A percentile compares a stretch with the other conserved stretches of the same genome.
Conservation (phyloP, 2,888 invertebrate species). For the Ormia ochracea region DNA sequence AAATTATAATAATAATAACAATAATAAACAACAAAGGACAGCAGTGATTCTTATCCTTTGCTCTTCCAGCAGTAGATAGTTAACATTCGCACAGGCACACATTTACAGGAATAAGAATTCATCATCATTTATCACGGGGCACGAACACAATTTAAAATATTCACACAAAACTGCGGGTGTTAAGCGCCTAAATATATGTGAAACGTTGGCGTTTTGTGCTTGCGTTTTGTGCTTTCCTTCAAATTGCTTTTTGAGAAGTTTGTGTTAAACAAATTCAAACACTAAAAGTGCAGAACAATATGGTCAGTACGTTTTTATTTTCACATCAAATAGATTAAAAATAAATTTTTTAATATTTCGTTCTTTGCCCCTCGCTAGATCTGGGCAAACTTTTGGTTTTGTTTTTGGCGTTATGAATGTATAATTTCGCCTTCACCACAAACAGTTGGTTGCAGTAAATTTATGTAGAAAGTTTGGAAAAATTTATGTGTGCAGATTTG, state of each 20-base stretch:
- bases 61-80: no score
- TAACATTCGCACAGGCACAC: neutral
- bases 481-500: neutral
- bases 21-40: constrained; percentile 1
- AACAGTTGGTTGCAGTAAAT: constrained; percentile 59
- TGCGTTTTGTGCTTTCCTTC: neutral
- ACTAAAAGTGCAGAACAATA: constrained; percentile 23
- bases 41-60: neutral
- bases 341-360: constrained; percentile 23
- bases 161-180: constrained; percentile 60
- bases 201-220: constrained; percentile 12
- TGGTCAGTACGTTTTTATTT: constrained; percentile 53
- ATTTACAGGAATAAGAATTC: constrained; percentile 4
- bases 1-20: constrained; percentile 43
- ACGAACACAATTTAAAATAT: constrained; percentile 49
- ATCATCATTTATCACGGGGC: constrained; percentile 51
- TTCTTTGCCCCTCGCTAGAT: constrained; percentile 9
- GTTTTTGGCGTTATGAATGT: constrained; percentile 46
- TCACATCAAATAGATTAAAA: constrained; percentile 59
- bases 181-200: constrained; percentile 54
- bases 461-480: constrained; percentile 46
- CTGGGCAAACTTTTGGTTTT: constrained; percentile 23
- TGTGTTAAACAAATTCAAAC: neutral
- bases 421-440: constrained; percentile 48
- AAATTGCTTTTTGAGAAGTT: neutral